Conservation (phyloP, 2,113 vertebrate genomes). For the Alethe castanea region DNA sequence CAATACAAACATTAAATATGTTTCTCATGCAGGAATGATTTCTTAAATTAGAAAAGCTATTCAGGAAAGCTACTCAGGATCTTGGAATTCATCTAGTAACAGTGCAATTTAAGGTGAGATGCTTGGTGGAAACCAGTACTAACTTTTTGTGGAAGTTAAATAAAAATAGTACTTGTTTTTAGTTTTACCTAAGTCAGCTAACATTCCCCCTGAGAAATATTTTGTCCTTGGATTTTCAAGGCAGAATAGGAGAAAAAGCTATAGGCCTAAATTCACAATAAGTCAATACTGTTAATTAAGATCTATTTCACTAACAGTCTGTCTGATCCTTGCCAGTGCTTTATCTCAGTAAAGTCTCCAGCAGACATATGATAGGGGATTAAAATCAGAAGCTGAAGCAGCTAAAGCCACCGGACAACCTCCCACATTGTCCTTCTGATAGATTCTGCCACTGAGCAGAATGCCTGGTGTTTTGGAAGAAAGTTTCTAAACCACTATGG, state of each 20-base stretch:
- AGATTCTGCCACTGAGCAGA: not conserved
- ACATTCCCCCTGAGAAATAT: not conserved
- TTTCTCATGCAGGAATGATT: not conserved
- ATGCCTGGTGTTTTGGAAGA: not conserved
- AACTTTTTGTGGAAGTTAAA: not conserved
- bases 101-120: not conserved
- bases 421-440: not conserved
- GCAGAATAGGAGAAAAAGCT: not conserved
- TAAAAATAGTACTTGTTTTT: not conserved
- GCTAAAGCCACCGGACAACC: not conserved
- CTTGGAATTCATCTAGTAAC: not conserved
- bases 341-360: slow-evolving; percentile 10
- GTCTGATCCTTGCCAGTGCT: not conserved
- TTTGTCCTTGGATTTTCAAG: not conserved
- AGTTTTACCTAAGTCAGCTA: not conserved
- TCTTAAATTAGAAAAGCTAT: not conserved
- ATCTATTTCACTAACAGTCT: slow-evolving; percentile 4
- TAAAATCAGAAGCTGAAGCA: not conserved
- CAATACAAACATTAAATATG: not conserved
- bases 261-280: not conserved
- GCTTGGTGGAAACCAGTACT: not conserved
- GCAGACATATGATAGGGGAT: not conserved
- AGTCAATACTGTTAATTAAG: slow-evolving; percentile 44
- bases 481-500: not conserved
- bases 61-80: not conserved